Evolutionary conservation across 2,888 invertebrate genomes (phyloP).

Genomic region (Sphecodes monilicornis): DNA sequence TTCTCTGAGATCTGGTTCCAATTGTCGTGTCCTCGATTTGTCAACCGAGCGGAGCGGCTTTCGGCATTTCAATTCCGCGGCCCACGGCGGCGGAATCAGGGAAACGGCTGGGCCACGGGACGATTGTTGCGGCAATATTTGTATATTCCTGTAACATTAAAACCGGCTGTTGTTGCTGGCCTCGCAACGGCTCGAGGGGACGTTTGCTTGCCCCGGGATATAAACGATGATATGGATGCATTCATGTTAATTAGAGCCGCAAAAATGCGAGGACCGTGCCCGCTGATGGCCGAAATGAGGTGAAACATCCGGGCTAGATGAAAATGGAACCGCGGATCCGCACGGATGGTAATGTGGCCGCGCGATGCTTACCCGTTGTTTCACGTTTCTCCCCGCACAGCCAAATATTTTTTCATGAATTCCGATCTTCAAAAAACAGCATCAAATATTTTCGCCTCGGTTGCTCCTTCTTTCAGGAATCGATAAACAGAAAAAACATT

Average conservation of each 20-base stretch:
- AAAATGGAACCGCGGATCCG: slow-evolving; percentile 24
- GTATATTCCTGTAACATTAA: slow-evolving; percentile 25
- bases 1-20: neutral
- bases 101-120: neutral
- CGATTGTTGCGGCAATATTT: slow-evolving; percentile 32
- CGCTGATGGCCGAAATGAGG: slow-evolving; percentile 1
- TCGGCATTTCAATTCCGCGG: slow-evolving; percentile 21
- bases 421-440: slow-evolving; percentile 8
- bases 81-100: neutral
- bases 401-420: neutral
- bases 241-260: slow-evolving; percentile 44
- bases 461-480: neutral
- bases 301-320: slow-evolving; percentile 5
- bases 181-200: neutral
- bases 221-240: slow-evolving; percentile 14
- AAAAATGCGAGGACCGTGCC: slow-evolving; percentile 7
- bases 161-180: slow-evolving; percentile 1
- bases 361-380: neutral
- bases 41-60: slow-evolving; percentile 17
- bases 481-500: slow-evolving; percentile 1
- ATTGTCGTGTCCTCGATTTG: slow-evolving; percentile 21
- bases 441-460: neutral
- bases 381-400: neutral
- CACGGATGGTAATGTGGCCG: slow-evolving; percentile 13
- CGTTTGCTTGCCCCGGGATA: neutral